Evolutionary conservation across 2,888 invertebrate genomes (phyloP), one percentile per base, ranked within the genome.

Genomic region (Eupithecia subfuscata): DNA sequence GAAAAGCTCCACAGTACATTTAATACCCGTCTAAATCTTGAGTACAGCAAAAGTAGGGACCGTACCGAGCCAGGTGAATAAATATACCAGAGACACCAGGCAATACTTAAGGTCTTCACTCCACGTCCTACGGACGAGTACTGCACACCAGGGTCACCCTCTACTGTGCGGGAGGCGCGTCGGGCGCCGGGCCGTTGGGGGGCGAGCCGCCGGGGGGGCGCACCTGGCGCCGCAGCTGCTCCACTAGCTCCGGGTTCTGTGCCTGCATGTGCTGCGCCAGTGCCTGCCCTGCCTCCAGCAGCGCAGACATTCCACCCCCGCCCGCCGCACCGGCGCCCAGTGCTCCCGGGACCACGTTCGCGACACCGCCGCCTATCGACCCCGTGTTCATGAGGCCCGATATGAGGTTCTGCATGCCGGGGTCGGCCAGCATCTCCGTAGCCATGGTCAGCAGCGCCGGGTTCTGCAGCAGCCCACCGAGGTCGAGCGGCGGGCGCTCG

Each of bases 371-470:
- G 43, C 85, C 78, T 0, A 86, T 83, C 8, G 86, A 82, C 11
- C 86, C 83, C 45, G 86, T 88, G 73, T 80, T 90, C 95, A 97
- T 95, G 69, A 97, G 88, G 68, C 95, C 96, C 22, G 96, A 95
- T 92, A 97, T 96, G 89, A 98, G 95, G 86, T 97, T 96, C 86
- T 97, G 97, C 96, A 98, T 97, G 81, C 96, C 96, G 18, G 98
- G 98, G 91, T 98, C 97, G n/a, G 96, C 95, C 82, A 98, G 95
- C 96, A 98, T 97, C 87, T 97, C 97, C 9, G 97, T 96, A 6
- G 98, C 98, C 97, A 98, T 97, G 84, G 96, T 97, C 89, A 98
- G 96, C 78, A 99, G 94, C 22, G 97, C 96, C 7, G 98, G 98
- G 90, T 98, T 98, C 85, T 96, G 97, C 74, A 98, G 95, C 75